Base-by-base conservation (phyloP, 2,888 invertebrate species). In the Pseudanteris insignis region DNA sequence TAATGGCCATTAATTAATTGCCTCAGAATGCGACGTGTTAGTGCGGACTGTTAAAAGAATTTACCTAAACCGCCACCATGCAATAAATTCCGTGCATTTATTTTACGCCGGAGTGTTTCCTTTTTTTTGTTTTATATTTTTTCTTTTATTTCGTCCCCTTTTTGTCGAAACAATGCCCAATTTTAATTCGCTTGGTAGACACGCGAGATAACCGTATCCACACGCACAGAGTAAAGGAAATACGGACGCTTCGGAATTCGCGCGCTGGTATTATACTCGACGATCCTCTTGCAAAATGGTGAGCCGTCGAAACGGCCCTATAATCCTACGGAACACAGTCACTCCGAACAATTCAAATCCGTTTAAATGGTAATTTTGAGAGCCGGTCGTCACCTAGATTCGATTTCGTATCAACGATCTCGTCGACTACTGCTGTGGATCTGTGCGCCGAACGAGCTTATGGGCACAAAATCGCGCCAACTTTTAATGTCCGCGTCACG, bases 331-430 rank as follows among this genome's bases (percentile, higher is more conserved):
- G 43, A 64, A 64, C 57, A 64, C 40, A 64, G 54, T 60, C 53
- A 40, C 43, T 36, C 46, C 38, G 64, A 60, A 64, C 64, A 57
- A 60, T 64, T 62, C 51, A 55, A 66, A 67, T 65, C 66, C 64
- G 63, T 67, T 67, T 66, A 67, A 67, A 67, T 58, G 65, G 60
- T 64, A 66, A 67, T 67, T 67, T 61, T 54, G 30, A 65, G 60
- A 65, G 64, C 62, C 61, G 60, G 60, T 63, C 41, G 41, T 48
- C 51, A 57, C 44, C 55, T 46, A 47, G 51, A 62, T 57, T 37
- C 53, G 46, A 55, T 61, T 55, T 46, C 47, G 18, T 6, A 6
- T 18, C 38, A 32, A n/a, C 43, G 50, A 61, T 55, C 36, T 38
- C 37, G 28, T 29, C 36, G 24, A 29, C 28, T 48, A 43, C 48